Evolutionary conservation across 2,797 vertebrate genomes (phyloP).

Genomic region (Molossus molossus): DNA sequence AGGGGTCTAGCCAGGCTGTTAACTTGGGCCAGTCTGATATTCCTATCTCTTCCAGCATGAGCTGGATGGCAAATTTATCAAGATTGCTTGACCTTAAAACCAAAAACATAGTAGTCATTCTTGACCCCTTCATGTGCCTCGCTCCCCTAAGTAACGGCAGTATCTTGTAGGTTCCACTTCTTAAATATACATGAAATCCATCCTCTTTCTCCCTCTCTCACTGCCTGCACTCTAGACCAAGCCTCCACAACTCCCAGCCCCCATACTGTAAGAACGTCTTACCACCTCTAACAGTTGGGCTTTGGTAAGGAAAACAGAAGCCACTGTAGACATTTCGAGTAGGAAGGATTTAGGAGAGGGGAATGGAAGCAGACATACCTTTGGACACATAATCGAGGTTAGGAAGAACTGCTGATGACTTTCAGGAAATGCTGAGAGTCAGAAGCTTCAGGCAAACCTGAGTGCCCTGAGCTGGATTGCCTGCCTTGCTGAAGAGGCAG

Average conservation of each 20-base stretch:
- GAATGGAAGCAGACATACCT: background rate
- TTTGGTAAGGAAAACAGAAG: background rate
- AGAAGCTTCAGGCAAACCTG: background rate
- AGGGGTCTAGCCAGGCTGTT: background rate
- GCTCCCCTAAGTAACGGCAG: background rate
- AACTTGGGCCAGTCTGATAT: background rate
- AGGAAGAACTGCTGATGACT: background rate
- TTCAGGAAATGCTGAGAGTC: background rate
- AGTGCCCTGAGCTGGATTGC: background rate
- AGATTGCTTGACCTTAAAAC: background rate
- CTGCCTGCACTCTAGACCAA: background rate
- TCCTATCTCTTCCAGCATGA: background rate
- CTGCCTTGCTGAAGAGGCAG: background rate
- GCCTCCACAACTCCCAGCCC: background rate
- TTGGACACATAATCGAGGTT: background rate
- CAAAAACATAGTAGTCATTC: background rate
- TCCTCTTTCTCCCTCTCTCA: background rate
- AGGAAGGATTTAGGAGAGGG: constrained; percentile 3
- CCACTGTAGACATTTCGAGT: background rate
- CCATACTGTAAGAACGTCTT: background rate
- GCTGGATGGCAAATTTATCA: background rate
- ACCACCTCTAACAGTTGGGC: background rate
- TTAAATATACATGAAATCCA: background rate
- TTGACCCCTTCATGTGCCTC: background rate
- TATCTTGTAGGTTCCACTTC: background rate